Evolutionary conservation across 64 coral and sea anemone genomes (phyloP), one percentile per base, ranked within the genome.

Genomic region (Catalaphyllia jardinei): DNA sequence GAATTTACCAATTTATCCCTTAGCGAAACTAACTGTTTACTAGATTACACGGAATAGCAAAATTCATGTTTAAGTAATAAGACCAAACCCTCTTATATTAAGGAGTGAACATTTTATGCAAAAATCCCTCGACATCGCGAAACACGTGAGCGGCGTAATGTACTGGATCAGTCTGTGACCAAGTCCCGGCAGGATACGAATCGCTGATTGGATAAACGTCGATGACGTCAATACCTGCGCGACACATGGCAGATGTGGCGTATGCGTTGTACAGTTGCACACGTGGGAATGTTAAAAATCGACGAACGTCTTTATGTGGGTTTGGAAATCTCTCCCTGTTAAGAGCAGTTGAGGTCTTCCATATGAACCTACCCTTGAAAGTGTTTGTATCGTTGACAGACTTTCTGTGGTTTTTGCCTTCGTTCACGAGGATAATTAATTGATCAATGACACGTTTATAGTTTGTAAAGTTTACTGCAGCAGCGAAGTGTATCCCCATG

Each of bases 161-260:
- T 20, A 98, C 93, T 2, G 93, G 89, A 86, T 98, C 96, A 31
- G 74, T 42, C 19, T 50, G 76, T 50, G 96, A 94, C 28, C 87
- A 35, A 74, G 96, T 98, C 61, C 96, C 96, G 13, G 73, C 29
- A 27, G 96, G 96, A 81, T 92, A 89, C 9, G 96, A 91, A 51
- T 94, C 96, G 19, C 82, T 89, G 62, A 98, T 52, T 86, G 89
- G 92, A 92, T 98, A 86, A 60, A 94, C 93, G 72, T 98, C 92
- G 31, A 98, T 86, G 57, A 94, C 86, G 80, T 88, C 75, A 60
- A 98, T 73, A 71, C 96, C 89, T 50, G 93, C 96, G 30, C 60
- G 74, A 38, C 96, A 98, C 96, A 94, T 98, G 8, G 87, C 96
- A 33, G 75, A 86, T 42, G 67, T 89, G 16, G 96, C 92, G 65